Evolutionary conservation across 2,797 vertebrate species (phyloP).

Genomic region (Gobionotothen gibberifrons): DNA sequence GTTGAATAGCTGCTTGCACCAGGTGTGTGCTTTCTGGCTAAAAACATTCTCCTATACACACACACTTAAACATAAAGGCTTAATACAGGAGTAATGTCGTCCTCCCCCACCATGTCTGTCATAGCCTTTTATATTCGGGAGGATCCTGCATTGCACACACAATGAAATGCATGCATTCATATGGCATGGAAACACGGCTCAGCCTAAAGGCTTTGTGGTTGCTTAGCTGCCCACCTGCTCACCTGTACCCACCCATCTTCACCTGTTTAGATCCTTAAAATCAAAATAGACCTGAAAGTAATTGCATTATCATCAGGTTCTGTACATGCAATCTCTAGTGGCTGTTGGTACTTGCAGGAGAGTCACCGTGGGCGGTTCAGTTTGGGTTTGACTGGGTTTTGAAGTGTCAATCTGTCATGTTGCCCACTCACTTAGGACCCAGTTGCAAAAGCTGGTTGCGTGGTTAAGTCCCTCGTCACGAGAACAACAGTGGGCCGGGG

Average conservation of each 20-base stretch:
- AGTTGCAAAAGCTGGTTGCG: slow-evolving; percentile 37
- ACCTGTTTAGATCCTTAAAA: slow-evolving; percentile 60
- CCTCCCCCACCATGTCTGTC: slow-evolving; percentile 71
- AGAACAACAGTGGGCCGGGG: slow-evolving; percentile 18
- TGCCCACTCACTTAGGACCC: slow-evolving; percentile 54
- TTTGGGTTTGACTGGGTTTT: slow-evolving; percentile 53
- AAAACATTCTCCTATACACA: slow-evolving; percentile 13
- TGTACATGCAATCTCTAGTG: slow-evolving; percentile 27
- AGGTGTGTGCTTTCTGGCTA: slow-evolving; percentile 59
- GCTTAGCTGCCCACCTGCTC: slow-evolving; percentile 73
- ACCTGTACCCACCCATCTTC: slow-evolving; percentile 54
- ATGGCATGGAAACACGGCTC: slow-evolving; percentile 56
- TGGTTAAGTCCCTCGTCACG: slow-evolving; percentile 47
- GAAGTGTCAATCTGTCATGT: slow-evolving; percentile 48
- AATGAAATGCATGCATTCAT: slow-evolving; percentile 30
- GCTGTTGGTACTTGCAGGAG: slow-evolving; percentile 66
- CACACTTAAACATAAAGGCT: slow-evolving; percentile 45
- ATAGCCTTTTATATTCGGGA: slow-evolving; percentile 59
- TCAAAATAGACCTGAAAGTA: slow-evolving; percentile 54
- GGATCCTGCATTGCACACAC: slow-evolving; percentile 39
- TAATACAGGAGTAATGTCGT: slow-evolving; percentile 56
- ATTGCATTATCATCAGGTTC: slow-evolving; percentile 34
- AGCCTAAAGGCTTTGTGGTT: slow-evolving; percentile 71
- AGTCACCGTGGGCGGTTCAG: slow-evolving; percentile 46
- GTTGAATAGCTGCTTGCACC: slow-evolving; percentile 58